Evolutionary conservation across 2,113 vertebrate genomes (phyloP), one percentile per base, ranked within the genome.

Genomic region (Mastomys natalensis): DNA sequence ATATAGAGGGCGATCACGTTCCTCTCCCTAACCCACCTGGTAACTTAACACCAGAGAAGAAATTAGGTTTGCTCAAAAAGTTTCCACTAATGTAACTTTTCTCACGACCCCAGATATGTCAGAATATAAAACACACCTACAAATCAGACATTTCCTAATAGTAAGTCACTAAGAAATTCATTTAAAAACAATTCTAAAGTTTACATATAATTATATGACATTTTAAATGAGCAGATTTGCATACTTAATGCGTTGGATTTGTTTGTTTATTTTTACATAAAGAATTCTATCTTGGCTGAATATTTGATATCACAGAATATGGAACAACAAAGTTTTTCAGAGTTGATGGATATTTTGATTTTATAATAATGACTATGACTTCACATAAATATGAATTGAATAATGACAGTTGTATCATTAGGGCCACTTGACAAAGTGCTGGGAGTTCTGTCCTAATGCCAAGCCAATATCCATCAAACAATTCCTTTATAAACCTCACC

Each of bases 1-100:
- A 96, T 96, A 85, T 62, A 85, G 66, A 60, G 85, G 90, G 29
- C 74, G 87, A 92, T 88, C 90, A 24, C 8, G 17, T 58, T n/a
- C 96, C 89, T 94, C 53, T 92, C 53, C 62, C 48, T 66, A 74
- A 60, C 21, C 77, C 15, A 19, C 62, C 43, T 60, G 40, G 21
- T 48, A 4, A 43, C 40, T 31, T 80, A 64, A 37, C 19, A 29
- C 60, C 81, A 11, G 48, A 51, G 55, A 62, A 62, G 34, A 21
- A 43, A 88, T 15, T 22, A n/a, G 5, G 1, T 58, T 73, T 40
- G 13, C 34, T 88, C 64, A 73, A 40, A 72, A n/a, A 55, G 22
- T 55, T 73, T 55, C 48, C 86, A 73, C 22, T 40, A 26, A 55
- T 2, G 68, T 55, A 53, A 70, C 24, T 16, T 68, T 66, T 87